phyloP scores from a whole-genome alignment of 2,797 vertebrate genomes.

The Gymnothorax reevesii region DNA sequence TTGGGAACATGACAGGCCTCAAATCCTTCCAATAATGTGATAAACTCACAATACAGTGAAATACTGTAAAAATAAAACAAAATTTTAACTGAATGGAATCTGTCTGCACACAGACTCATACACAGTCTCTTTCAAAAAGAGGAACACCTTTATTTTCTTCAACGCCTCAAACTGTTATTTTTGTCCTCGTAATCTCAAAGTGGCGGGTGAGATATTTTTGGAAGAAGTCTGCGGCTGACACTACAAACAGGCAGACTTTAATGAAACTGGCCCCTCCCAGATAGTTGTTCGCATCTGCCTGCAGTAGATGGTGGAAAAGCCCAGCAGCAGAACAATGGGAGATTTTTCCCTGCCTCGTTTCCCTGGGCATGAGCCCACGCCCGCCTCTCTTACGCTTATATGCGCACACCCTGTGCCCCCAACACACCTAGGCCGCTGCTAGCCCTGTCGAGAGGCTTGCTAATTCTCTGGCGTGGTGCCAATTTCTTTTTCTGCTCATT shows the following conservation, averaged over 20 bases:
- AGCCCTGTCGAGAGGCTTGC: not conserved
- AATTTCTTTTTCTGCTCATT: not conserved
- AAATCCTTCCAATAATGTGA: conserved; percentile 16
- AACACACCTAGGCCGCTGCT: not conserved
- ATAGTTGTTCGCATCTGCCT: conserved; percentile 40
- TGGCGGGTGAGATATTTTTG: conserved; percentile 69
- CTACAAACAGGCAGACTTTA: conserved; percentile 65
- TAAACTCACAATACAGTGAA: conserved; percentile 70
- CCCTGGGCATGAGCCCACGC: conserved; percentile 25
- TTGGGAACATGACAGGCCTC: conserved; percentile 23
- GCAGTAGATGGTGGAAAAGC: conserved; percentile 31
- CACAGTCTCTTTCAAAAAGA: conserved; percentile 39
- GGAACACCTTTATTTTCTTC: conserved; percentile 61
- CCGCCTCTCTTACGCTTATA: conserved; percentile 13
- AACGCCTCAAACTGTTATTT: conserved; percentile 67
- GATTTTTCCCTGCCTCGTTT: conserved; percentile 57
- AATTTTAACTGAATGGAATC: conserved; percentile 67
- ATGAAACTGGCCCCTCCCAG: conserved; percentile 68
- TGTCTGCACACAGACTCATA: conserved; percentile 47
- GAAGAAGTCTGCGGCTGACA: conserved; percentile 61
- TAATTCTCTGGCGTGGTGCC: not conserved
- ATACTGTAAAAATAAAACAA: conserved; percentile 68
- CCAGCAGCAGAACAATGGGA: conserved; percentile 47
- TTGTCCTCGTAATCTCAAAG: conserved; percentile 71
- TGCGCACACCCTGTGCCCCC: conserved; percentile 7